phyloP scores from a whole-genome alignment of 2,888 invertebrate species.

The Dryobotodes eremita region DNA sequence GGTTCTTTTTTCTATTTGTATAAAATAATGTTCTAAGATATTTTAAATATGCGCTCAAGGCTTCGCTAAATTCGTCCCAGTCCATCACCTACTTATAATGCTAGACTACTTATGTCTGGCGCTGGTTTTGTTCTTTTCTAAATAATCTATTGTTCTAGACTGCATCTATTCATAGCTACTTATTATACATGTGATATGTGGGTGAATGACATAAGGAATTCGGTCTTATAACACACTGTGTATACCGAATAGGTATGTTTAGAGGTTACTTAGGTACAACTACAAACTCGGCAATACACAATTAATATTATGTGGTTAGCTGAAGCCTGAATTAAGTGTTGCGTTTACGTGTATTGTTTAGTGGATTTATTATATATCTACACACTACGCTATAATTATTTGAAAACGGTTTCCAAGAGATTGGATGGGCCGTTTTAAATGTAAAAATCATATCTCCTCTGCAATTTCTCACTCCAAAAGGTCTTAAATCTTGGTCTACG shows the following conservation, averaged over 20 bases:
- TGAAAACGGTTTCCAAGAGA: neutral
- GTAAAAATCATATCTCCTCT: no score
- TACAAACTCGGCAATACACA: neutral
- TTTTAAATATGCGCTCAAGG: neutral
- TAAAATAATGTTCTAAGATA: no score
- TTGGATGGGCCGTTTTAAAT: neutral
- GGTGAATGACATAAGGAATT: neutral
- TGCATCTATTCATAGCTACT: neutral
- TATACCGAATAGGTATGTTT: neutral
- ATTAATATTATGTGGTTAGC: neutral
- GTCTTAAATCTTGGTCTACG: no score
- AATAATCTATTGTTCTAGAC: neutral
- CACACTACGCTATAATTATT: neutral
- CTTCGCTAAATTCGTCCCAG: neutral
- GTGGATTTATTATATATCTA: neutral
- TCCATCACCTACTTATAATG: slow-evolving; percentile 1
- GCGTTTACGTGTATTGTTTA: neutral
- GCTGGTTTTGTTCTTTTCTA: neutral
- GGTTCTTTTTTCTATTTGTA: no score
- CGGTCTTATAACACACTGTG: neutral
- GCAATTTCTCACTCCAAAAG: no score
- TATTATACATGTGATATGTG: neutral
- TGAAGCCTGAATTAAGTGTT: neutral
- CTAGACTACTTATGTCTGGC: slow-evolving; percentile 4
- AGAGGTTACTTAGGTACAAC: neutral